Conservation (phyloP, 2,888 invertebrate genomes). For the Parnassius mnemosyne region DNA sequence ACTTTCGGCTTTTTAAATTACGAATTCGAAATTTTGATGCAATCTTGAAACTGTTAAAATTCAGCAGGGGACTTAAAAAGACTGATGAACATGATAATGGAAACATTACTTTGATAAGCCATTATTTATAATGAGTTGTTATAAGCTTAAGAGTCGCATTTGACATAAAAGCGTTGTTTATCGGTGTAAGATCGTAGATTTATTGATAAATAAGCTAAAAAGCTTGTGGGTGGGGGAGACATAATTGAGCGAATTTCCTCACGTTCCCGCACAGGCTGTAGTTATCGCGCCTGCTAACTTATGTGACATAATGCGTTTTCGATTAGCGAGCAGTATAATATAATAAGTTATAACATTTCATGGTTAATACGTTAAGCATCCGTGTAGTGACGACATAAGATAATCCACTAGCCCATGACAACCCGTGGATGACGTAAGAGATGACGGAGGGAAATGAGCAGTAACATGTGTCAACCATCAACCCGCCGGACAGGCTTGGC, state of each 20-base stretch:
- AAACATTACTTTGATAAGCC: slow-evolving; percentile 29
- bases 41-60: too few relatives aligned
- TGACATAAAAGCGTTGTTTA: slow-evolving; percentile 60
- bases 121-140: slow-evolving; percentile 57
- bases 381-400: too few relatives aligned
- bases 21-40: too few relatives aligned
- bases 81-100: not conserved
- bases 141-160: slow-evolving; percentile 37
- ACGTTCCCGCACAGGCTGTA: slow-evolving; percentile 53
- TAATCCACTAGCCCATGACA: too few relatives aligned
- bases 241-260: slow-evolving; percentile 77
- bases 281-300: slow-evolving; percentile 54
- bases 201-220: slow-evolving; percentile 77
- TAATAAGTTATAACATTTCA: not conserved
- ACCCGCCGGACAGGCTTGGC: too few relatives aligned
- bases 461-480: too few relatives aligned
- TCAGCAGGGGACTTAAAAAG: too few relatives aligned
- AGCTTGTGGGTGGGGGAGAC: slow-evolving; percentile 57
- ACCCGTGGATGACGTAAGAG: too few relatives aligned
- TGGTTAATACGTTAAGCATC: too few relatives aligned
- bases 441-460: too few relatives aligned
- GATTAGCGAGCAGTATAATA: not conserved
- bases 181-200: slow-evolving; percentile 69
- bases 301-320: slow-evolving; percentile 43
- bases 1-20: too few relatives aligned